Evolutionary conservation across 1,140 invertebrate genomes (phyloP).

Genomic region (Lasaia peninsularis): DNA sequence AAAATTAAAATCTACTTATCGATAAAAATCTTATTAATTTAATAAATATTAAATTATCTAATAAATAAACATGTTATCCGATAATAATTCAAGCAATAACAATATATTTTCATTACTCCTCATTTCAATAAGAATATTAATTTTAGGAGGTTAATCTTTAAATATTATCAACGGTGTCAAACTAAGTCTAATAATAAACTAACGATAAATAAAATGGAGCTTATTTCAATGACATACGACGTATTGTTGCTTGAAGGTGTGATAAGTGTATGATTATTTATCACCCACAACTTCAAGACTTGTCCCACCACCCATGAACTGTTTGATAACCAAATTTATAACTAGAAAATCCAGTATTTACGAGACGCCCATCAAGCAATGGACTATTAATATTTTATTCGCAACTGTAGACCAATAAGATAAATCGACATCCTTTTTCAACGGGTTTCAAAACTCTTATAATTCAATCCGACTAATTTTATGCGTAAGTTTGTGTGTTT

Average conservation of each 20-base stretch:
- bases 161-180: conserved; percentile 26
- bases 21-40: conserved; percentile 1
- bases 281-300: conserved; percentile 21
- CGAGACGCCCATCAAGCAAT: conserved; percentile 12
- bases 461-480: not conserved
- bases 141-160: conserved; percentile 26
- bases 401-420: not conserved
- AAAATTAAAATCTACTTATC: not conserved
- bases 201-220: not conserved
- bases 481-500: no score
- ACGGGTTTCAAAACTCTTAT: not conserved
- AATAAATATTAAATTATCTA: not conserved
- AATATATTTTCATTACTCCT: conserved; percentile 21
- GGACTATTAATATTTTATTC: conserved; percentile 17
- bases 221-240: not conserved
- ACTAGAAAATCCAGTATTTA: conserved; percentile 30
- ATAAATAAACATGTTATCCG: conserved; percentile 20
- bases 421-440: not conserved
- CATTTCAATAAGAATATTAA: conserved; percentile 26
- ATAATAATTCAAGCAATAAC: conserved; percentile 18
- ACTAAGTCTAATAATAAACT: not conserved
- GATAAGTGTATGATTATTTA: conserved; percentile 4
- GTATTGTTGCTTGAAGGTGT: conserved; percentile 14
- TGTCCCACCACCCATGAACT: conserved; percentile 21
- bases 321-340: conserved; percentile 28